phyloP scores from a whole-genome alignment of 2,113 vertebrate genomes.

The Xiphophorus couchianus region DNA sequence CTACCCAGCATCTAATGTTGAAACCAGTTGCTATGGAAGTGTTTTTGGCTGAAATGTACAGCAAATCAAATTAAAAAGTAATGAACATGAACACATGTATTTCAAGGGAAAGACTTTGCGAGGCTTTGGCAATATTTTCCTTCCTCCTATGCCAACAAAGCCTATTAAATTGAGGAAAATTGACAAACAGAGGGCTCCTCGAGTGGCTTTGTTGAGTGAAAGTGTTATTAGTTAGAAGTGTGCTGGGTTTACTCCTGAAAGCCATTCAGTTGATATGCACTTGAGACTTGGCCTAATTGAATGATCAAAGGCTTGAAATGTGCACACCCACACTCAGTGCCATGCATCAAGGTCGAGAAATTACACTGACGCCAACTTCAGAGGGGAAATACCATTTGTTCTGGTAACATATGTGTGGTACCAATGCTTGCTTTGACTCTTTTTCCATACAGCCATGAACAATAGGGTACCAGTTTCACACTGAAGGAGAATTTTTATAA shows the following conservation, averaged over 20 bases:
- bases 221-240: constrained; percentile 17
- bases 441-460: constrained; percentile 36
- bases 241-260: constrained; percentile 35
- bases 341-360: constrained; percentile 46
- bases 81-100: constrained; percentile 2
- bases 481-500: constrained; percentile 42
- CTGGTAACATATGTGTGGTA: constrained; percentile 43
- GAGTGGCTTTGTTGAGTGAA: constrained; percentile 29
- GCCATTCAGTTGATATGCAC: constrained; percentile 47
- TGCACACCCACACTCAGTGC: constrained; percentile 13
- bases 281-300: constrained; percentile 48
- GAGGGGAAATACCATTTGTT: constrained; percentile 48
- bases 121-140: constrained; percentile 34
- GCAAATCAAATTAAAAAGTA: constrained; percentile 11
- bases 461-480: constrained; percentile 30
- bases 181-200: constrained; percentile 22
- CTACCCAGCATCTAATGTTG: not conserved
- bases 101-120: not conserved
- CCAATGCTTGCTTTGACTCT: constrained; percentile 36
- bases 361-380: constrained; percentile 44
- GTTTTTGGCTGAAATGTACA: constrained; percentile 7
- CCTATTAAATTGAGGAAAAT: constrained; percentile 28
- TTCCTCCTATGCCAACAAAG: constrained; percentile 25
- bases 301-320: constrained; percentile 51
- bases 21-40: constrained; percentile 3